Base-by-base conservation (phyloP, 2,113 vertebrate species). In the Myotis lucifugus region DNA sequence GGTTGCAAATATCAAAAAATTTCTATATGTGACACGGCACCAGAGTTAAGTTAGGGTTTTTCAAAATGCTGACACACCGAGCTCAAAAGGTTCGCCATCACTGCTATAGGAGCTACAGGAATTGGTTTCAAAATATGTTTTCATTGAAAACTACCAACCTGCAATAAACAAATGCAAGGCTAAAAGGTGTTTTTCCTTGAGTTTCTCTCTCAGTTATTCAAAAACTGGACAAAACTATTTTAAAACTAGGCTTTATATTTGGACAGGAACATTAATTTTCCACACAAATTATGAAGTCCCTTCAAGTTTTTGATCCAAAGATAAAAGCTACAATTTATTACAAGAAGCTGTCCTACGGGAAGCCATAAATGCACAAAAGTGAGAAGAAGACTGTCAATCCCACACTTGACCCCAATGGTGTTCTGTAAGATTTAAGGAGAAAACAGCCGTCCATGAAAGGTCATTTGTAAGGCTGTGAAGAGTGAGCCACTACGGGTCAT, bases 231-330 rank as follows among this genome's bases (percentile, higher is more conserved):
- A 94, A 88, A 50, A 66, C 64, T 70, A 70, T 34, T 85, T 93
- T 92, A 85, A n/a, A 27, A 74, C 27, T 79, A 59, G n/a, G 32
- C 25, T 61, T 74, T 97, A 64, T 18, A 86, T 74, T 21, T 76
- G 59, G 76, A 93, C 64, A 86, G 40, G 82, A 94, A 82, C n/a
- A 94, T 93, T 85, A 72, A 92, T 79, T 95, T 95, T 56, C 59
- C 52, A 69, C 46, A 77, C 46, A 84, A 87, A 72, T 64, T 12
- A 14, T 48, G 17, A 83, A 93, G 52, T 76, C 13, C 19, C 73
- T 94, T 76, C 72, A 66, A 88, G 72, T 17, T 84, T 76, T 56
- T 74, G 9, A 74, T 59, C 37, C 52, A 89, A 70, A 87, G 14
- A 4, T 83, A 2, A 27, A 95, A 64, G 6, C 48, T 83, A 73